phyloP scores from a whole-genome alignment of 2,113 vertebrate species.

The Epinephelus cyanopodus region DNA sequence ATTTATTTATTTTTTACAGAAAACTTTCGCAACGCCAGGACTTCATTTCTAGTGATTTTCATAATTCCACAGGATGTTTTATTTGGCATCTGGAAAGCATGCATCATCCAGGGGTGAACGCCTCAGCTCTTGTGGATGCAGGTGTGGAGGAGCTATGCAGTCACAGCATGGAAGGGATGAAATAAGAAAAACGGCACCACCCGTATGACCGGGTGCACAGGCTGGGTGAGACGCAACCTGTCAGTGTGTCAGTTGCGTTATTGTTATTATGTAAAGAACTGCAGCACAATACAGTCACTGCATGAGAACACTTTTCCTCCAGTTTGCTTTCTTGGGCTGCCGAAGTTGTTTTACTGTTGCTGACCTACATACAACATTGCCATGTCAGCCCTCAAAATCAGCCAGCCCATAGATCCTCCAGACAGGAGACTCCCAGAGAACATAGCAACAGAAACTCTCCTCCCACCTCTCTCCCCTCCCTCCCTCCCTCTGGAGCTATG shows the following conservation, averaged over 20 bases:
- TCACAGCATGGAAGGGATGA: constrained; percentile 23
- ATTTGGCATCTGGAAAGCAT: constrained; percentile 28
- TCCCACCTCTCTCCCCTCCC: constrained; percentile 60
- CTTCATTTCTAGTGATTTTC: background rate
- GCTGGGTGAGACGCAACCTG: constrained; percentile 9
- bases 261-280: constrained; percentile 26
- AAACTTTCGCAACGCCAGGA: background rate
- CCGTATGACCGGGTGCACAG: constrained; percentile 6
- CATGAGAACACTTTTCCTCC: background rate
- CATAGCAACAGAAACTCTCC: constrained; percentile 79
- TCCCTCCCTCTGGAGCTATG: constrained; percentile 71
- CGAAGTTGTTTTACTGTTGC: constrained; percentile 26
- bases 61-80: constrained; percentile 27
- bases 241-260: background rate
- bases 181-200: constrained; percentile 12
- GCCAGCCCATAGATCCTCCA: constrained; percentile 67
- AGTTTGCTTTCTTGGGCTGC: constrained; percentile 5
- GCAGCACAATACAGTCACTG: background rate
- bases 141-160: constrained; percentile 35
- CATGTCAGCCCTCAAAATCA: constrained; percentile 75
- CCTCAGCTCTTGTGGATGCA: constrained; percentile 37
- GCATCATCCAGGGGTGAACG: constrained; percentile 26
- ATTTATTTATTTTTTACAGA: background rate
- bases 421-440: constrained; percentile 75
- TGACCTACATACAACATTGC: constrained; percentile 73